Evolutionary conservation across 2,888 invertebrate genomes (phyloP), one percentile per base, ranked within the genome.

Genomic region (Cheilosia variabilis): DNA sequence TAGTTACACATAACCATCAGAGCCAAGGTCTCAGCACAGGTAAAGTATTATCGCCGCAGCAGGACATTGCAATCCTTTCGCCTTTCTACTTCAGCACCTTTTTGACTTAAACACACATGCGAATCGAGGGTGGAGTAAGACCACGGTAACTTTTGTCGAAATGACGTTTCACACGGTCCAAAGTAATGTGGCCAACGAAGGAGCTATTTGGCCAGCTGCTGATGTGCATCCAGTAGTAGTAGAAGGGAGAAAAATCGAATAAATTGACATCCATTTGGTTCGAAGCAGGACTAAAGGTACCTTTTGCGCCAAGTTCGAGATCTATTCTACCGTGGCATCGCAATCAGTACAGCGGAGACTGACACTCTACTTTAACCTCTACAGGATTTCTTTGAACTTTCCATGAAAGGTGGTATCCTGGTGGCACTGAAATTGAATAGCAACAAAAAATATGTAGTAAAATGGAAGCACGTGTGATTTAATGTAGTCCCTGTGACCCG

Each of bases 71-170:
- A 66, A 15, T 19, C 27, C 60, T 55, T 72, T 60, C 41, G n/a
- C 24, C 43, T 53, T 43, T 53, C 4, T 24, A 31, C 15, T 55
- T 72, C 24, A 55, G 10, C 68, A 76, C 83, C 79, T 83, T 83
- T 83, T 83, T 68, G 83, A 83, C 79, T 83, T 79, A 79, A 72
- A 63, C 79, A 73, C 68, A 83, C 72, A 73, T 78, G 53, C 34
- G 52, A 76, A 52, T 69, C 17, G 41, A 77, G 43, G 24, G 31
- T 15, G 37, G 15, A 47, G 47, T 45, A n/a, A 19, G 43, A 27
- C 24, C 57, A 27, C 55, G 34, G 55, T 17, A 50, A 60, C 47
- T 37, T 37, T 10, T 45, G 57, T 37, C 52, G 22, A 43, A 57
- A 45, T 7, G 53, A 22, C 50, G 22, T 41, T 71, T 71, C 50